A percentile compares a stretch with the other conserved stretches of the same genome.
Conservation (phyloP, 2,113 vertebrate species). For the Thryonomys swinderianus region DNA sequence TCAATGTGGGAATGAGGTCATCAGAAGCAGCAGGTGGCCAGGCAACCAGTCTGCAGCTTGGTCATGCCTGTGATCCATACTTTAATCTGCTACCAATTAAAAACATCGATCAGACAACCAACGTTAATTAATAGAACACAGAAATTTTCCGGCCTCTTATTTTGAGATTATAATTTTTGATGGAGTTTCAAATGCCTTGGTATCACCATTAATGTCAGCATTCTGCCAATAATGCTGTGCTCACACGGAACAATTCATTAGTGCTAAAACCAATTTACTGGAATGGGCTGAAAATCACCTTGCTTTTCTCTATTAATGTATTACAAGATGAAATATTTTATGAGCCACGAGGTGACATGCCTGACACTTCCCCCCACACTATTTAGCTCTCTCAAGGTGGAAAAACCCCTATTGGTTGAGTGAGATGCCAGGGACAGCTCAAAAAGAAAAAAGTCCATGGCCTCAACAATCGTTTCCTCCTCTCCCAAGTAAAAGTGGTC, state of each 20-base stretch:
- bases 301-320: constrained; percentile 62
- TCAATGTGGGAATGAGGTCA: constrained; percentile 46
- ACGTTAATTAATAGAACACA: constrained; percentile 65
- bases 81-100: constrained; percentile 68
- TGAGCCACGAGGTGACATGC: not conserved
- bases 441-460: not conserved
- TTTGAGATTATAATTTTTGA: constrained; percentile 69
- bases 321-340: constrained; percentile 61
- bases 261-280: constrained; percentile 66
- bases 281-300: constrained; percentile 50
- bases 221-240: constrained; percentile 30
- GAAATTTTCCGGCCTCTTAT: constrained; percentile 52
- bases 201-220: not conserved
- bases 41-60: not conserved
- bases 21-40: constrained; percentile 61
- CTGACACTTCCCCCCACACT: not conserved
- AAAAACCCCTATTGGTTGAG: not conserved
- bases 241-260: constrained; percentile 69
- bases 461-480: not conserved
- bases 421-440: not conserved
- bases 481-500: not conserved
- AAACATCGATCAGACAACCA: constrained; percentile 36
- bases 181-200: constrained; percentile 36
- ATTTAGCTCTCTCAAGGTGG: constrained; percentile 27
- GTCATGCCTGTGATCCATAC: constrained; percentile 10